These are phyloP conservation scores for Schizopygopsis malacanthus DNA, from an alignment of 2,797 vertebrate genomes.

Conservation along the genomic window DNA sequence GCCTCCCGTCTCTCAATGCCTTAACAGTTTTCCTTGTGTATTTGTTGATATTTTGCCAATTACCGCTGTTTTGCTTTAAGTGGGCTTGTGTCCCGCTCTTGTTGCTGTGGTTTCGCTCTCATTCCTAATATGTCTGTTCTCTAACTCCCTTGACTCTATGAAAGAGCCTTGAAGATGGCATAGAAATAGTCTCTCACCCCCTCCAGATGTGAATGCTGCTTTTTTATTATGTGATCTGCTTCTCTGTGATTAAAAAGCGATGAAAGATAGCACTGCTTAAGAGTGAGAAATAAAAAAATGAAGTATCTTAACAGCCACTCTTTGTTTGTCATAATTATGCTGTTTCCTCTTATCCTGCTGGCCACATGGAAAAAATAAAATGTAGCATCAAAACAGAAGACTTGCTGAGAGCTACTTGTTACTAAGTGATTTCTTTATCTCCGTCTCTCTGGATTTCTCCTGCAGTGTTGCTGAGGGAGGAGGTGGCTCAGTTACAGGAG, in stretches of 20 bases:
- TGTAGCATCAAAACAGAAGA: not conserved
- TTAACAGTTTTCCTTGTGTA: constrained; percentile 25
- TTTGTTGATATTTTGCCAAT: constrained; percentile 44
- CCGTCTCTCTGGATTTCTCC: constrained; percentile 48
- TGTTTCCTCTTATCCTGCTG: constrained; percentile 28
- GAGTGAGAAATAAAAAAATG: not conserved
- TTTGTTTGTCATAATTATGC: constrained; percentile 5
- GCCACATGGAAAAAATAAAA: constrained; percentile 16
- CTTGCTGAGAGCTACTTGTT: constrained; percentile 43
- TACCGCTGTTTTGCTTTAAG: constrained; percentile 41
- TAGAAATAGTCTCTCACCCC: constrained; percentile 14
- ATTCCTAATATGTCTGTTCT: constrained; percentile 36
- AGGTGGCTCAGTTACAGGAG: constrained; percentile 86
- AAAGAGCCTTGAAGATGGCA: constrained; percentile 30
- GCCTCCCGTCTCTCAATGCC: not conserved
- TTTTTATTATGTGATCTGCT: constrained; percentile 22
- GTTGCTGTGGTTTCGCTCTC: constrained; percentile 49
- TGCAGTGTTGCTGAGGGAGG: constrained; percentile 76
- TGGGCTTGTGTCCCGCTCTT: constrained; percentile 12
- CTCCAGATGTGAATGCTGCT: constrained; percentile 16
- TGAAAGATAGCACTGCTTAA: constrained; percentile 22
- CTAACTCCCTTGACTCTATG: constrained; percentile 14
- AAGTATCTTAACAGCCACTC: constrained; percentile 12
- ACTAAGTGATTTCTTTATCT: constrained; percentile 41
- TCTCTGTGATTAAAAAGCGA: constrained; percentile 32